Percentiles rank a stretch among this genome's conserved stretches.
Conservation (phyloP, 2,888 invertebrate species). For the Calephelis perditalis region DNA sequence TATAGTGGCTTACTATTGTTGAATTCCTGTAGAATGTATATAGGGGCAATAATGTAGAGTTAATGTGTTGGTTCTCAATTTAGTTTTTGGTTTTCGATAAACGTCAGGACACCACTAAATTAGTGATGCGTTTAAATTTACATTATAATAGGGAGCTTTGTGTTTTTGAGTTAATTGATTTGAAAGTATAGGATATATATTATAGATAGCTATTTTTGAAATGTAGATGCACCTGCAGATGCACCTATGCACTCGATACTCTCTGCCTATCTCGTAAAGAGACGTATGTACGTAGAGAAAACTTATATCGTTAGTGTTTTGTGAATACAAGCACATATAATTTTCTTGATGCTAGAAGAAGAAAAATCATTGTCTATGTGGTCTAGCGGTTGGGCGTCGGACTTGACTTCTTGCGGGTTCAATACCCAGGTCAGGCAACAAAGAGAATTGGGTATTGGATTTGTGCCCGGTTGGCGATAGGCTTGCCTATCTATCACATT, state of each 20-base stretch:
- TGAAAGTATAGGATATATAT: background rate
- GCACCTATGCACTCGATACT: too few relatives aligned
- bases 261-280: background rate
- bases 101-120: background rate
- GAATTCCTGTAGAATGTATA: slow-evolving; percentile 4
- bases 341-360: too few relatives aligned
- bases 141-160: background rate
- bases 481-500: too few relatives aligned
- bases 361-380: too few relatives aligned
- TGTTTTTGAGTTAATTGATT: too few relatives aligned
- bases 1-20: background rate
- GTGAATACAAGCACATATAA: background rate
- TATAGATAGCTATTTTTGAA: background rate
- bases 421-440: too few relatives aligned
- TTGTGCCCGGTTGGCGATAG: too few relatives aligned
- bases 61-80: background rate
- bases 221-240: background rate
- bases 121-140: background rate
- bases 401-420: too few relatives aligned
- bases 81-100: background rate
- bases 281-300: background rate
- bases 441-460: too few relatives aligned
- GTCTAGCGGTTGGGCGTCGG: too few relatives aligned
- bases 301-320: background rate
- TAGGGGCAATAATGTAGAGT: slow-evolving; percentile 2